Evolutionary conservation across 2,797 vertebrate genomes (phyloP).

Genomic region (Cheirogaleus major): DNA sequence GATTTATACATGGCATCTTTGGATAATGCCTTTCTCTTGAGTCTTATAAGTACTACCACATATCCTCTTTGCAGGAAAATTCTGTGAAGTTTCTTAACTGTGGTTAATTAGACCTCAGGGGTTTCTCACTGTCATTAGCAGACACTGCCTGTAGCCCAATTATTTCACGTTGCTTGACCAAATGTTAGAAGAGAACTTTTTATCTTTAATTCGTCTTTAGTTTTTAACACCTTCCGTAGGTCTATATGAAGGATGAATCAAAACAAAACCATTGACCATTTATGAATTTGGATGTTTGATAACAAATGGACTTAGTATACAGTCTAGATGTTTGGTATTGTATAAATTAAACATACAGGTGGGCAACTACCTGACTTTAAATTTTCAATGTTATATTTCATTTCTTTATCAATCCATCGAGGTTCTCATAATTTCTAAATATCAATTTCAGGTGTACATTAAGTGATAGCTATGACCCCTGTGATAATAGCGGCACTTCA

Average conservation of each 20-base stretch:
- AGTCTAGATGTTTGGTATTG: neutral
- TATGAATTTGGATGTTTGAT: neutral
- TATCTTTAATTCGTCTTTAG: neutral
- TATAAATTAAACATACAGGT: neutral
- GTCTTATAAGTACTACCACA: neutral
- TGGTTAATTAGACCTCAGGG: slow-evolving; percentile 58
- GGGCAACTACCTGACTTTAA: neutral
- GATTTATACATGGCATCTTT: neutral
- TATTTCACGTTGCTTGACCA: neutral
- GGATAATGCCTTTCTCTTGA: slow-evolving; percentile 14
- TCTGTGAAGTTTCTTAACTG: neutral
- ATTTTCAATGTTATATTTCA: neutral
- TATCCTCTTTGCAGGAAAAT: neutral
- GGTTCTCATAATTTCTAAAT: neutral
- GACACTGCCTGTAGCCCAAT: slow-evolving; percentile 16
- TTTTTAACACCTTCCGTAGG: neutral
- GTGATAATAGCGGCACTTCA: neutral
- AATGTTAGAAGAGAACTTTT: neutral
- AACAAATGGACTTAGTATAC: neutral
- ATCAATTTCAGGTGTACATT: neutral
- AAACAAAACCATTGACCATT: neutral
- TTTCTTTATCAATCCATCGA: neutral
- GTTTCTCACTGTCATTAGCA: slow-evolving; percentile 12
- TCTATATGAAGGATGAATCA: neutral
- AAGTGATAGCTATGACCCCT: neutral